Conservation (phyloP, 2,113 vertebrate genomes). For the Athene noctua region DNA sequence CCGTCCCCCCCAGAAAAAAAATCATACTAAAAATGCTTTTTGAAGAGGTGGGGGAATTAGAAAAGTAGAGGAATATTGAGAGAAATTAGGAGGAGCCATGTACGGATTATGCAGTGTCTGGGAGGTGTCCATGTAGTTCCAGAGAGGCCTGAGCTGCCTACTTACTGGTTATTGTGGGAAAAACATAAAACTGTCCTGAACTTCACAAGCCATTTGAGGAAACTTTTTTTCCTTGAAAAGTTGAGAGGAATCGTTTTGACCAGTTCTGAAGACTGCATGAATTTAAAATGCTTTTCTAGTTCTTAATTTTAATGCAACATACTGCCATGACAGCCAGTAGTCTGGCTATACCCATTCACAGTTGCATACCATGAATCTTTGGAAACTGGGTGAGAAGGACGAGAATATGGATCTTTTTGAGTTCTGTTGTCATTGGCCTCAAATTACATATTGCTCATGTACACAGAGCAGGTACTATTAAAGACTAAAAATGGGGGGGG, state of each 20-base stretch:
- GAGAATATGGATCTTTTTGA: neutral
- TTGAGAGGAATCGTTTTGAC: neutral
- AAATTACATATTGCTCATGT: neutral
- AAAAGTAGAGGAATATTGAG: neutral
- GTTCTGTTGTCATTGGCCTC: neutral
- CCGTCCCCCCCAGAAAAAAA: neutral
- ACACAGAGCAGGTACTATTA: neutral
- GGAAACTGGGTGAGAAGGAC: neutral
- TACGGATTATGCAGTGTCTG: neutral
- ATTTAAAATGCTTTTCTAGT: neutral
- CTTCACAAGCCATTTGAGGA: neutral
- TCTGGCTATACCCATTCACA: neutral
- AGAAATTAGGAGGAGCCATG: neutral
- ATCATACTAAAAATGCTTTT: neutral
- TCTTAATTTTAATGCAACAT: neutral
- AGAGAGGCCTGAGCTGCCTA: neutral
- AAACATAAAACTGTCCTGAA: neutral
- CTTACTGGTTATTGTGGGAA: neutral
- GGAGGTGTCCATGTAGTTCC: neutral
- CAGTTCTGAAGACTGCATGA: neutral
- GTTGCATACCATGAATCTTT: neutral
- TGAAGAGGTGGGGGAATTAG: neutral
- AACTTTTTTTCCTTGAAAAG: neutral
- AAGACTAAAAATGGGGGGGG: neutral
- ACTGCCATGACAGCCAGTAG: neutral